phyloP scores from a whole-genome alignment of 2,113 vertebrate species.

The Nesoenas mayeri region DNA sequence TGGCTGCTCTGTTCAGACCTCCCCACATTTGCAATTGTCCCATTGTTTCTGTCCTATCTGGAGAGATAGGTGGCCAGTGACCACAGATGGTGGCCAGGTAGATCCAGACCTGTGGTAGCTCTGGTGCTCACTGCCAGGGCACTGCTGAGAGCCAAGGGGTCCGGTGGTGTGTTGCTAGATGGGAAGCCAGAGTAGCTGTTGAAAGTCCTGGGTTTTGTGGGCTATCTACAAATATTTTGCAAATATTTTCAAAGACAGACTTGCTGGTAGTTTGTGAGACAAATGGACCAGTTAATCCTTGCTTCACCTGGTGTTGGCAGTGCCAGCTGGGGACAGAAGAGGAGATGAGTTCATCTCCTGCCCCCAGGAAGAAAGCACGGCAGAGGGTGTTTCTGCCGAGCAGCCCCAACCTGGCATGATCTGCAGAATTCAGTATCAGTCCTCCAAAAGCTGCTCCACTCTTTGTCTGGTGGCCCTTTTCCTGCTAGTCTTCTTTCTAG shows the following conservation, averaged over 20 bases:
- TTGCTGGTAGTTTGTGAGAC: background rate
- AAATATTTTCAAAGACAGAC: background rate
- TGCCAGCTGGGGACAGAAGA: too few relatives aligned
- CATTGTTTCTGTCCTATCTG: background rate
- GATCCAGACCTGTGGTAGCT: background rate
- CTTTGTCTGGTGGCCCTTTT: background rate
- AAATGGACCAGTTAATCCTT: too few relatives aligned
- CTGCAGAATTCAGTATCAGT: background rate
- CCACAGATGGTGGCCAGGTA: background rate
- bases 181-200: background rate
- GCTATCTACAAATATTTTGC: background rate
- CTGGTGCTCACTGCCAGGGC: background rate
- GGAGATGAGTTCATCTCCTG: background rate
- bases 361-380: background rate
- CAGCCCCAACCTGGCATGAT: accelerated
- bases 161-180: background rate
- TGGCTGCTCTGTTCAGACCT: background rate
- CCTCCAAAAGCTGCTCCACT: background rate
- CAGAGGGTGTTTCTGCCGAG: background rate
- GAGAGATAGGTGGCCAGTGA: background rate
- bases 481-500: background rate
- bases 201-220: background rate
- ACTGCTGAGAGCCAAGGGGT: background rate
- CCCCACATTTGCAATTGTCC: background rate
- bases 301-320: too few relatives aligned